Evolutionary conservation across 2,888 invertebrate genomes (phyloP), one percentile per base, ranked within the genome.

Genomic region (Drosophila vallismaia): DNA sequence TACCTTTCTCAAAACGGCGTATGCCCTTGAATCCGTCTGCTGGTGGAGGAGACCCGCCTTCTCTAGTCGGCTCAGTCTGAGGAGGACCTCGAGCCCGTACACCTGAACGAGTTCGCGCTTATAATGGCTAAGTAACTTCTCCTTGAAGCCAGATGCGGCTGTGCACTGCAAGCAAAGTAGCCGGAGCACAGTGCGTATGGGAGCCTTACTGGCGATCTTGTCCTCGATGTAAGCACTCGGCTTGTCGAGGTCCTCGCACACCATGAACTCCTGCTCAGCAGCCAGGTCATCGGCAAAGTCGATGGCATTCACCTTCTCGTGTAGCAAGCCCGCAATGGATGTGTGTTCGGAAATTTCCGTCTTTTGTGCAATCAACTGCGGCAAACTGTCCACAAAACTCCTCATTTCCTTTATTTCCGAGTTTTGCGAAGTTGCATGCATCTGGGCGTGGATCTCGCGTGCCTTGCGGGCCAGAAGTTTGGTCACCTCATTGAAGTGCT

Each of bases 341-440:
- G 97, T 98, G 89, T 99, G 98, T 91, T 94, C 92, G 33, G 96
- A 95, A n/a, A 97, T 92, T 1, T 97, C 97, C 88, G 96, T 95
- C 88, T 98, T 97, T 75, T 96, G 95, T 19, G 95, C 95, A 87
- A 98, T 92, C 92, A 99, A 94, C 80, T 96, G 95, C 0, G 98
- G 98, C 74, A 96, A 95, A 14, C 51, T 50, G 36, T 97, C 95
- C 2, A 99, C 98, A 91, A 98, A 97, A 88, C 96, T 95, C 90
- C 97, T 98, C 92, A 99, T 97, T 92, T 98, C 98, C 85, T 97
- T 96, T n/a, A 99, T 96, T 0, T 97, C 95, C 90, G 96, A 97
- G 58, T 97, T 96, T 51, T 94, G 94, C 89, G 97, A 96, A 29
- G 95, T 94, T 88, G 97, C 97, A 91, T 97, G 95, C 89, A 97